A percentile compares a stretch with the other conserved stretches of the same genome.
Conservation (phyloP, 1,140 invertebrate species). For the Delia radicum region DNA sequence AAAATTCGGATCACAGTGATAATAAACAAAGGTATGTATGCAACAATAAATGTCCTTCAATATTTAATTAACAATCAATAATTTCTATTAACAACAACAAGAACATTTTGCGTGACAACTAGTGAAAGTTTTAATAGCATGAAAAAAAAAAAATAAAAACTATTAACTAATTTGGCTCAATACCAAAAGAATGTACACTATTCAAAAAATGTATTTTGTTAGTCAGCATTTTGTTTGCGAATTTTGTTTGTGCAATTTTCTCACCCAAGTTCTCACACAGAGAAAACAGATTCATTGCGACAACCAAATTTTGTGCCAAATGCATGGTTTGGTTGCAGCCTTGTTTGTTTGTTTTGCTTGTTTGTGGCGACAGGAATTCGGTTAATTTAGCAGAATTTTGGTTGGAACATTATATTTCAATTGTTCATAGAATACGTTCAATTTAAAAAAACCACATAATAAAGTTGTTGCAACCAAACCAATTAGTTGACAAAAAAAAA, state of each 20-base stretch:
- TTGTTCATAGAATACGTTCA: no score
- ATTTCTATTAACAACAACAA: neutral
- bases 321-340: no score
- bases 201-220: neutral
- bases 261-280: no score
- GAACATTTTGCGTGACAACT: neutral
- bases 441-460: no score
- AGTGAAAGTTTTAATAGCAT: neutral
- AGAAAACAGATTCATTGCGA: no score
- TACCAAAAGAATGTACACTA: neutral
- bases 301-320: no score
- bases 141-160: conserved; percentile 13
- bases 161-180: neutral
- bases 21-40: neutral
- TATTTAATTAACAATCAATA: neutral
- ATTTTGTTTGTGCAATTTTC: neutral
- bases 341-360: no score
- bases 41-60: conserved; percentile 8
- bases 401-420: no score
- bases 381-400: no score
- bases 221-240: neutral
- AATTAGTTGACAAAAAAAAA: no score
- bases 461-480: no score
- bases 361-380: no score
- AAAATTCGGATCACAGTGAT: neutral